Conservation (phyloP, 2,113 vertebrate species). For the Vimba vimba region DNA sequence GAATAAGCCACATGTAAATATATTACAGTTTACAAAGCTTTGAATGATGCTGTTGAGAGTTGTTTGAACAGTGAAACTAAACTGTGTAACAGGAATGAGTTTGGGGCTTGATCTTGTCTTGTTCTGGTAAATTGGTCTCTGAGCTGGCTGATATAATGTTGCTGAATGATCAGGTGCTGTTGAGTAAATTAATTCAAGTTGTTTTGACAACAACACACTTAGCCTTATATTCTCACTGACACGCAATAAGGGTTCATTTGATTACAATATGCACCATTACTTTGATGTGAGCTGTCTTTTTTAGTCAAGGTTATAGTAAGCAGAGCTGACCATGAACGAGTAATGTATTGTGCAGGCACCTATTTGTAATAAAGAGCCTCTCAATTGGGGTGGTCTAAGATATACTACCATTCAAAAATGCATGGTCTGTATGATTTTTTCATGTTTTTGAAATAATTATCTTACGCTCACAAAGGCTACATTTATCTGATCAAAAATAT, state of each 20-base stretch:
- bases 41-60: conserved; percentile 47
- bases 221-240: conserved; percentile 17
- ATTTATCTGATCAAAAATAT: not conserved
- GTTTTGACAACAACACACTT: conserved; percentile 13
- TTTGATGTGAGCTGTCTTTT: not conserved
- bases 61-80: conserved; percentile 42
- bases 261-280: not conserved
- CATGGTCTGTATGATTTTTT: not conserved
- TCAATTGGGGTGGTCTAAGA: not conserved
- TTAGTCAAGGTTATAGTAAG: not conserved
- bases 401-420: not conserved
- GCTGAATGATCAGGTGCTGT: conserved; percentile 2
- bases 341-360: not conserved
- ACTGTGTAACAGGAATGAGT: conserved; percentile 19
- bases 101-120: conserved; percentile 49
- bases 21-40: conserved; percentile 38
- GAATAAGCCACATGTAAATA: conserved; percentile 42
- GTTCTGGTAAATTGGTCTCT: conserved; percentile 63
- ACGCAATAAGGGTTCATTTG: not conserved
- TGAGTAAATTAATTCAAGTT: conserved; percentile 33
- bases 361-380: not conserved
- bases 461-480: not conserved
- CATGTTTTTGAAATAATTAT: not conserved
- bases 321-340: not conserved
- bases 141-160: conserved; percentile 46